phyloP scores from a whole-genome alignment of 2,888 invertebrate genomes.

The Chrysina gloriosa region DNA sequence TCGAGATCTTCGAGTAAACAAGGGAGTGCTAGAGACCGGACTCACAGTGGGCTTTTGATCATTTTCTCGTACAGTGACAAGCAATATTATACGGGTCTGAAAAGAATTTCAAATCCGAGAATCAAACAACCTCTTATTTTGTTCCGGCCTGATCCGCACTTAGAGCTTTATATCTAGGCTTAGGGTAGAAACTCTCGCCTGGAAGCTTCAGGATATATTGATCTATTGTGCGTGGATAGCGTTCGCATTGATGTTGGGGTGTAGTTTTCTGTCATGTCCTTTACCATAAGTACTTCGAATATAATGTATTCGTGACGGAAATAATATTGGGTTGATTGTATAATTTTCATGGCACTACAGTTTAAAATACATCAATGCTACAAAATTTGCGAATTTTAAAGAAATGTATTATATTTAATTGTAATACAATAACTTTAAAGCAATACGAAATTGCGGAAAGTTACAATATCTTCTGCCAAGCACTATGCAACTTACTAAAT shows the following conservation, averaged over 20 bases:
- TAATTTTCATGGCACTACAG: no score
- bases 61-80: conserved; percentile 2
- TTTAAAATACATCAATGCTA: no score
- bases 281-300: neutral
- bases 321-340: neutral
- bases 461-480: no score
- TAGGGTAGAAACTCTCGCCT: neutral
- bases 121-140: conserved; percentile 20
- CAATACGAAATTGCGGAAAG: no score
- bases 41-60: neutral
- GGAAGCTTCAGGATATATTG: conserved; percentile 20
- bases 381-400: no score
- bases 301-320: neutral
- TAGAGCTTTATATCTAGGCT: neutral
- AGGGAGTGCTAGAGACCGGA: neutral
- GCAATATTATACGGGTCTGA: conserved; percentile 3
- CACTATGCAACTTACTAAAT: no score
- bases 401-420: no score
- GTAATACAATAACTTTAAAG: no score
- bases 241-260: neutral
- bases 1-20: conserved; percentile 2
- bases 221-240: conserved; percentile 23
- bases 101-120: conserved; percentile 30
- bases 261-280: neutral
- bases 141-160: conserved; percentile 2